Conservation (phyloP, 2,888 invertebrate genomes). For the Polydrusus tereticollis region DNA sequence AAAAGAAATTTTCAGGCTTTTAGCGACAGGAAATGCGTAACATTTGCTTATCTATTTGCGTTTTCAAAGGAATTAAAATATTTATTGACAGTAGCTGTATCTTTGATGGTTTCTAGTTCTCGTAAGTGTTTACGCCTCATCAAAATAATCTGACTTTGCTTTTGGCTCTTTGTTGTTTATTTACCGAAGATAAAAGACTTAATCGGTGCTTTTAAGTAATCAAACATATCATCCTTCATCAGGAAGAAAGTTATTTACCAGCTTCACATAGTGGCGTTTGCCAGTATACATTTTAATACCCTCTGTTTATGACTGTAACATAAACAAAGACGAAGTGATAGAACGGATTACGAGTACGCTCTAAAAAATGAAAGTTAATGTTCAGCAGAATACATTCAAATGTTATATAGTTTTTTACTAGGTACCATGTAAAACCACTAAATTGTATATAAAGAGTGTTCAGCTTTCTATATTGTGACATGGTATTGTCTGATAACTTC, state of each 20-base stretch:
- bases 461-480: too few relatives aligned
- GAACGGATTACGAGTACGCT: slow-evolving; percentile 24
- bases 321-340: slow-evolving; percentile 40
- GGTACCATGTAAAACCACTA: too few relatives aligned
- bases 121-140: slow-evolving; percentile 60
- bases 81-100: slow-evolving; percentile 62
- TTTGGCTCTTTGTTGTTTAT: slow-evolving; percentile 59
- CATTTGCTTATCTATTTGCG: slow-evolving; percentile 63
- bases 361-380: too few relatives aligned
- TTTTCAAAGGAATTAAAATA: slow-evolving; percentile 64
- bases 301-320: slow-evolving; percentile 41
- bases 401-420: too few relatives aligned
- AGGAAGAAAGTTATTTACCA: slow-evolving; percentile 48
- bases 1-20: slow-evolving; percentile 40
- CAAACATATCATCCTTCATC: slow-evolving; percentile 62
- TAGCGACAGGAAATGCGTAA: slow-evolving; percentile 56
- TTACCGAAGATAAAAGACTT: slow-evolving; percentile 63
- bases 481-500: too few relatives aligned
- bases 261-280: slow-evolving; percentile 43
- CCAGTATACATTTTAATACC: slow-evolving; percentile 46
- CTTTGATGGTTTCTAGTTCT: slow-evolving; percentile 62
- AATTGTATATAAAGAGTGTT: too few relatives aligned
- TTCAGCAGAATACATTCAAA: too few relatives aligned
- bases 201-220: slow-evolving; percentile 62
- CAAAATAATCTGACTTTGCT: slow-evolving; percentile 61